A percentile compares a stretch with the other conserved stretches of the same genome.
These are phyloP conservation scores for Pogonophryne albipinna DNA, from an alignment of 2,797 vertebrate genomes.

Conservation along the genomic window DNA sequence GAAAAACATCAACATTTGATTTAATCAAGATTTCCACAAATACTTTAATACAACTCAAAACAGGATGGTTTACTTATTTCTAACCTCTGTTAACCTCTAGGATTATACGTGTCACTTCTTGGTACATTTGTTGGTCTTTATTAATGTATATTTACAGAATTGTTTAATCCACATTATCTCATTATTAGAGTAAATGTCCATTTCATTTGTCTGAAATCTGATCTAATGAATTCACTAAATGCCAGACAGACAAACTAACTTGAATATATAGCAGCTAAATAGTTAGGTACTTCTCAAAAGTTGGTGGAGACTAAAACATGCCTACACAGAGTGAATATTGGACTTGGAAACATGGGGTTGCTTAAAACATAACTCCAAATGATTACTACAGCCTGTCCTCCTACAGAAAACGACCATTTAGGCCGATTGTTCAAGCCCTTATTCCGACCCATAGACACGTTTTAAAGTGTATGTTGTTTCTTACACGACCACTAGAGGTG, in stretches of 20 bases:
- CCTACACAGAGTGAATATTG: not conserved
- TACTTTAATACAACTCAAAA: conserved; percentile 3
- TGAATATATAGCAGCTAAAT: not conserved
- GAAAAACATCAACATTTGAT: not conserved
- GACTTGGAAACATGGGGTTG: not conserved
- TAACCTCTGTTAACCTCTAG: not conserved
- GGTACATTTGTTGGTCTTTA: not conserved
- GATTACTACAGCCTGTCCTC: not conserved
- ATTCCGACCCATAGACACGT: too few species aligned
- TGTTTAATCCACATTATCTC: conserved; percentile 7
- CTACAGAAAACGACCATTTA: too few species aligned
- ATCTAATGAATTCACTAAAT: conserved; percentile 1
- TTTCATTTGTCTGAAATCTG: not conserved
- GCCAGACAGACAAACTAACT: not conserved
- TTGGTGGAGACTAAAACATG: not conserved
- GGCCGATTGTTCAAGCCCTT: too few species aligned
- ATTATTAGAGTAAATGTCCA: not conserved
- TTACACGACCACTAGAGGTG: too few species aligned
- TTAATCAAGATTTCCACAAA: conserved; percentile 24
- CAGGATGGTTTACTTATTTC: not conserved
- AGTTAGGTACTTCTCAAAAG: not conserved
- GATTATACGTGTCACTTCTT: not conserved
- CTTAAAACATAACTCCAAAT: not conserved
- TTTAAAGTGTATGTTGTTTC: too few species aligned
- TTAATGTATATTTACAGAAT: not conserved